phyloP scores from a whole-genome alignment of 2,888 invertebrate genomes.

The Cacoxenus indagator region DNA sequence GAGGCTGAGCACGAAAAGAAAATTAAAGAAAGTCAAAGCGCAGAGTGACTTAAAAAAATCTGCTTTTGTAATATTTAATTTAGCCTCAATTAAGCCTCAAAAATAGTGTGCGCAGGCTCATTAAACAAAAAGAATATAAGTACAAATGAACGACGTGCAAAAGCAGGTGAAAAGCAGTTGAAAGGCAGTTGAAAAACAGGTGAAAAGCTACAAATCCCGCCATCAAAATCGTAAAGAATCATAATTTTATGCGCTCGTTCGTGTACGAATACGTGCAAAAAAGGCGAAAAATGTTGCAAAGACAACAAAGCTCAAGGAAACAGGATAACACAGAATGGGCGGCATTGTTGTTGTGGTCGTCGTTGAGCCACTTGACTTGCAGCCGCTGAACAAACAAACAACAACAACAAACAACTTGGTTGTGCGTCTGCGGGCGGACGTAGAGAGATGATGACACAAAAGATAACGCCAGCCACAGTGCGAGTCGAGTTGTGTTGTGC shows the following conservation, averaged over 20 bases:
- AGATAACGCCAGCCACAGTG: conserved; percentile 26
- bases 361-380: background rate
- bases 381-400: background rate
- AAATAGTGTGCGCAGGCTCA: conserved; percentile 7
- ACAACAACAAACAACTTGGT: conserved; percentile 20
- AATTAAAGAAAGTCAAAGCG: background rate
- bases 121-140: conserved; percentile 9
- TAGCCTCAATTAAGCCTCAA: background rate
- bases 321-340: background rate
- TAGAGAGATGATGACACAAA: background rate
- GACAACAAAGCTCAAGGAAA: conserved; percentile 2
- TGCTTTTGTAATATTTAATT: conserved; percentile 1
- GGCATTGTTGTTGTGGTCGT: background rate
- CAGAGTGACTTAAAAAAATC: background rate
- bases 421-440: background rate
- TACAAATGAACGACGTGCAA: conserved; percentile 34
- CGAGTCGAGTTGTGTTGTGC: too few species aligned
- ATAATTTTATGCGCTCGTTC: background rate
- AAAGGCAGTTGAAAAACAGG: conserved; percentile 10
- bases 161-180: conserved; percentile 32
- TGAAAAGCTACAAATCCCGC: conserved; percentile 2
- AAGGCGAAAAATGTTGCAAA: conserved; percentile 26
- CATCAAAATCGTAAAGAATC: background rate
- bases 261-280: conserved; percentile 14
- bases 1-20: background rate